Evolutionary conservation across 2,797 vertebrate genomes (phyloP).

Genomic region (Pseudochirops cupreus): DNA sequence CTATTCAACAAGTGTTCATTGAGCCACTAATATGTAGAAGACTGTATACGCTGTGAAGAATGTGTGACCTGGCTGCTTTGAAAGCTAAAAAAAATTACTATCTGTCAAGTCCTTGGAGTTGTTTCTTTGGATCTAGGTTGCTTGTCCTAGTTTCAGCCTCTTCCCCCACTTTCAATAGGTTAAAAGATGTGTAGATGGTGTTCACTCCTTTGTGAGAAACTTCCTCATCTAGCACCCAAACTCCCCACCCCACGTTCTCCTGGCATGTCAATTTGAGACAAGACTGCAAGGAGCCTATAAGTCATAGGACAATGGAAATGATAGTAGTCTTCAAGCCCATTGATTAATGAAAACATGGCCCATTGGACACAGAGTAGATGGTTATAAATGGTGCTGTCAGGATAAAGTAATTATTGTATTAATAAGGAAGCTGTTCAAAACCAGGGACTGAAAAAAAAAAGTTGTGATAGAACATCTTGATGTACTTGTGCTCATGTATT

Average conservation of each 20-base stretch:
- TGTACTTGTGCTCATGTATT: constrained; percentile 66
- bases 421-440: constrained; percentile 83
- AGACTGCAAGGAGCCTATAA: constrained; percentile 82
- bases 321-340: constrained; percentile 84
- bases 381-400: constrained; percentile 88
- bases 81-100: not conserved
- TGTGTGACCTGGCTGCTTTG: not conserved
- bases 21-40: not conserved
- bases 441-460: constrained; percentile 71
- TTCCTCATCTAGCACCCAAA: constrained; percentile 3
- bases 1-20: not conserved
- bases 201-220: not conserved
- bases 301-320: constrained; percentile 85
- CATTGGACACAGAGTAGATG: constrained; percentile 87
- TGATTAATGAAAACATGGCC: constrained; percentile 87
- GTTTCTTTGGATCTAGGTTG: not conserved
- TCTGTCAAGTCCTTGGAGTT: not conserved
- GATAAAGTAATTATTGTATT: constrained; percentile 88
- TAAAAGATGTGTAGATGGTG: not conserved
- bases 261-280: constrained; percentile 26
- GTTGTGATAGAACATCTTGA: constrained; percentile 69
- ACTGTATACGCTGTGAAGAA: not conserved
- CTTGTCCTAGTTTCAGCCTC: not conserved
- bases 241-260: not conserved
- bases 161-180: not conserved